These are phyloP conservation scores for Drosophila varians DNA, from an alignment of 1,140 invertebrate species.

Conservation along the genomic window DNA sequence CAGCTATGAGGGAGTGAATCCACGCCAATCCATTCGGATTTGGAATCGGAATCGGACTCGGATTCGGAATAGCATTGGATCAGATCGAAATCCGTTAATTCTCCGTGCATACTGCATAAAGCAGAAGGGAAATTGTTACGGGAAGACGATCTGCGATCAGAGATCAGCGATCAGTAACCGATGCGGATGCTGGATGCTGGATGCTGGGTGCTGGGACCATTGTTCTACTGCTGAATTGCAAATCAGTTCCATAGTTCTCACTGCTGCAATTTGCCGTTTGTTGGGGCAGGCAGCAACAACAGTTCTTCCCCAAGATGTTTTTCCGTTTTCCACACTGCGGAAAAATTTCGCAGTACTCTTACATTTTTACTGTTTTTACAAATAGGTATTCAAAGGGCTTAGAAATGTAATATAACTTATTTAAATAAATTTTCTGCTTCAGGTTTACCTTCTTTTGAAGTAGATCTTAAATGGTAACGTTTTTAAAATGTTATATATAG, in stretches of 20 bases:
- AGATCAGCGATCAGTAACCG: constrained; percentile 17
- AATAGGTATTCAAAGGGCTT: background rate
- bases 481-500: no score
- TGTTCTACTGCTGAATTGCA: constrained; percentile 78
- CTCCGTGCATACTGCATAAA: constrained; percentile 66
- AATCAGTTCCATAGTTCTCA: constrained; percentile 69
- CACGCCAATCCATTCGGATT: background rate
- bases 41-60: constrained; percentile 4
- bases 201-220: constrained; percentile 41
- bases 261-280: constrained; percentile 77
- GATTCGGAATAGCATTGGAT: background rate
- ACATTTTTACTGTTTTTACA: background rate
- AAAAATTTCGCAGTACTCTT: background rate
- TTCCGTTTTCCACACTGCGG: constrained; percentile 32
- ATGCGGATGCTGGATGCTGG: constrained; percentile 53
- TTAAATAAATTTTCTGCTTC: no score
- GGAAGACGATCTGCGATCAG: constrained; percentile 59
- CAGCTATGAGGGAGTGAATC: constrained; percentile 37
- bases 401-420: background rate
- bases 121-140: constrained; percentile 72
- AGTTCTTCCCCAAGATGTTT: constrained; percentile 29
- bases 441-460: no score
- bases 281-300: constrained; percentile 69
- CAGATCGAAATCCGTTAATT: constrained; percentile 61
- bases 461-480: no score